Conservation (phyloP, 2,797 vertebrate species). For the Petrocephalus schoutedeni region DNA sequence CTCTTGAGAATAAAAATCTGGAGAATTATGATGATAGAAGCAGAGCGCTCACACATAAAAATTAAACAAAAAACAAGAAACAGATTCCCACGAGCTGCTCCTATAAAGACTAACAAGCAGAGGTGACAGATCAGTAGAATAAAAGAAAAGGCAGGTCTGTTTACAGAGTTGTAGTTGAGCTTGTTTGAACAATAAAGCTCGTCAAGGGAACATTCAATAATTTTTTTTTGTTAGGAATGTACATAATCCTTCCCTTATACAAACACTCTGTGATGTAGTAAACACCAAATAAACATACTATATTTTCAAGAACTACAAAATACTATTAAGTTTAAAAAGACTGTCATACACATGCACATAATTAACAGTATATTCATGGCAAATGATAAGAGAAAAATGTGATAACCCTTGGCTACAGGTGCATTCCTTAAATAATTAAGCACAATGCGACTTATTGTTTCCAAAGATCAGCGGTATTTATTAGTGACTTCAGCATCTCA, state of each 20-base stretch:
- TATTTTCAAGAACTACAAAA: not conserved
- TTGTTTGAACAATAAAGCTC: constrained; percentile 19
- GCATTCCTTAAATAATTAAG: not conserved
- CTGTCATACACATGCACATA: not conserved
- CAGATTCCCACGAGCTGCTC: constrained; percentile 15
- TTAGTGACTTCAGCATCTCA: not conserved
- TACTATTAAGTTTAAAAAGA: not conserved
- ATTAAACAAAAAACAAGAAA: not conserved
- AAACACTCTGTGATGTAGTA: not conserved
- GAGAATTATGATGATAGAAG: not conserved
- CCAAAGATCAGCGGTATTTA: not conserved
- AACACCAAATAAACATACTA: not conserved
- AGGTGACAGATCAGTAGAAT: not conserved
- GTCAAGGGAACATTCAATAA: not conserved
- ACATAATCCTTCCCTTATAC: not conserved
- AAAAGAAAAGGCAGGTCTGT: not conserved
- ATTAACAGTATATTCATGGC: not conserved
- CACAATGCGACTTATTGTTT: not conserved
- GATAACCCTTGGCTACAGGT: not conserved
- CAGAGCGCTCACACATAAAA: not conserved
- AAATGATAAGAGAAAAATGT: not conserved
- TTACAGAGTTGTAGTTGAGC: not conserved
- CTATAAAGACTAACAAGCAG: not conserved
- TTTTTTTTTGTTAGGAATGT: not conserved
- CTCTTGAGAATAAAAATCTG: not conserved